Conservation (phyloP, 2,888 invertebrate genomes). For the Idaea aversata region DNA sequence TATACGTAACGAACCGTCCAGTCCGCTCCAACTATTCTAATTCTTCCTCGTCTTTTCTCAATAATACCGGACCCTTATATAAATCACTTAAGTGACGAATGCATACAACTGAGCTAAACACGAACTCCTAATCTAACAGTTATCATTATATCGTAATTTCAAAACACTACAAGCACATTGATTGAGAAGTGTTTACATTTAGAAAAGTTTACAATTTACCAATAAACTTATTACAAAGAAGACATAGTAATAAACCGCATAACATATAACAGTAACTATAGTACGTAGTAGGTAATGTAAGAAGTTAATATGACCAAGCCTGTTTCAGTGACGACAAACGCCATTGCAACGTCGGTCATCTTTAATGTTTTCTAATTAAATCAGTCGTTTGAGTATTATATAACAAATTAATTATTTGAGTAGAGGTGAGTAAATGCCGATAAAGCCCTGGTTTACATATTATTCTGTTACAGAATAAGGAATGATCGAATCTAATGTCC, state of each 20-base stretch:
- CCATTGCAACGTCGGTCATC: constrained; percentile 3
- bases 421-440: constrained; percentile 1
- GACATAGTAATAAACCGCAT: not conserved
- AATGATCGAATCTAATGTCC: constrained; percentile 8
- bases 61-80: constrained; percentile 24
- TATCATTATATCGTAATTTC: constrained; percentile 23
- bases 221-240: not conserved
- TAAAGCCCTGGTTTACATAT: constrained; percentile 2
- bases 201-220: not conserved
- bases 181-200: constrained; percentile 8
- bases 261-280: not conserved
- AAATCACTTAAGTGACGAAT: constrained; percentile 34
- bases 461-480: constrained; percentile 1
- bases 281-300: not conserved
- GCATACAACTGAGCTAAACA: constrained; percentile 29
- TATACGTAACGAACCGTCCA: constrained; percentile 25
- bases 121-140: constrained; percentile 9
- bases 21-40: constrained; percentile 31
- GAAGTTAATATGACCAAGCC: constrained; percentile 39
- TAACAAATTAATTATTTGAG: not conserved
- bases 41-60: constrained; percentile 36
- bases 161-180: constrained; percentile 33
- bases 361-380: constrained; percentile 3
- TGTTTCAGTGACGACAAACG: constrained; percentile 59
- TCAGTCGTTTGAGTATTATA: constrained; percentile 4